Conservation (phyloP, 2,113 vertebrate species). For the Centropus bengalensis region DNA sequence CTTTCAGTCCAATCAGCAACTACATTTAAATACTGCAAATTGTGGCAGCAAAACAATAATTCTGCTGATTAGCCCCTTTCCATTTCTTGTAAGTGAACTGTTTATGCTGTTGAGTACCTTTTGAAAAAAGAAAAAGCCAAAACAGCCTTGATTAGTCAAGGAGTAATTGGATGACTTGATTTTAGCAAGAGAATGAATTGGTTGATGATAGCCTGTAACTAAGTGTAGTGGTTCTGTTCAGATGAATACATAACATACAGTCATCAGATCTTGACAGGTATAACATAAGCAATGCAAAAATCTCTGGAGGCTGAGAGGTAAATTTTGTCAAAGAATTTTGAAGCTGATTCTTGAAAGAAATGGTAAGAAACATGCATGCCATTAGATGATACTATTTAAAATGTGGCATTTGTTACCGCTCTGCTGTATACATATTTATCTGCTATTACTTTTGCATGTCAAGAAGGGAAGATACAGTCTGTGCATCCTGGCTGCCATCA, state of each 20-base stretch:
- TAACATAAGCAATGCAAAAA: slow-evolving; percentile 78
- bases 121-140: slow-evolving; percentile 99
- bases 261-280: slow-evolving; percentile 86
- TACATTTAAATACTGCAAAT: slow-evolving; percentile 99
- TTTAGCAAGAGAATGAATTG: slow-evolving; percentile 96
- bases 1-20: slow-evolving; percentile 99
- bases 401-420: background rate
- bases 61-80: slow-evolving; percentile 99
- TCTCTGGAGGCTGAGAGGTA: slow-evolving; percentile 61
- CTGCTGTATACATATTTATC: slow-evolving; percentile 43
- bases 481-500: background rate
- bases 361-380: slow-evolving; percentile 26
- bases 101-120: slow-evolving; percentile 99
- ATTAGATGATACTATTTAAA: slow-evolving; percentile 19
- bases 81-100: slow-evolving; percentile 99
- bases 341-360: slow-evolving; percentile 67
- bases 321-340: slow-evolving; percentile 68
- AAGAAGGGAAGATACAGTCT: background rate
- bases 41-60: slow-evolving; percentile 99
- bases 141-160: slow-evolving; percentile 99
- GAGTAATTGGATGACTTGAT: slow-evolving; percentile 99
- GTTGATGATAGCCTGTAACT: slow-evolving; percentile 96
- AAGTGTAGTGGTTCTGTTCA: slow-evolving; percentile 92
- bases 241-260: slow-evolving; percentile 88
- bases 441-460: slow-evolving; percentile 3